A percentile compares a stretch with the other conserved stretches of the same genome.
phyloP scores from a whole-genome alignment of 2,797 vertebrate genomes.

The Xerus rutilus region DNA sequence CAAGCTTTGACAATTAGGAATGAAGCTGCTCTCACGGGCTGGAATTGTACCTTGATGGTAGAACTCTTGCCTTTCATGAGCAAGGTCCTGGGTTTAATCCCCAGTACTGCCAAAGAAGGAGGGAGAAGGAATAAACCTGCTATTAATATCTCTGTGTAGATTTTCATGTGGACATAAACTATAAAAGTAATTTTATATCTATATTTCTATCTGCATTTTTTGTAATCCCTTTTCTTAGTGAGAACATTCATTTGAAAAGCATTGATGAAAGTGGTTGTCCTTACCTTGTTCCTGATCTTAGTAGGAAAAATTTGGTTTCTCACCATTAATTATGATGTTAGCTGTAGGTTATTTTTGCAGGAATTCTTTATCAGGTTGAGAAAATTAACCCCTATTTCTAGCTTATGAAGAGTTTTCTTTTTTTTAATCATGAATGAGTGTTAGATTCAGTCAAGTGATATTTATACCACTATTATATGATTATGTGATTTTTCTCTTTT shows the following conservation, averaged over 20 bases:
- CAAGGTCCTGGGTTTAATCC: too few species aligned
- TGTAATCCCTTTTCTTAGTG: neutral
- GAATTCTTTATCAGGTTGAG: too few species aligned
- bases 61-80: too few species aligned
- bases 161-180: neutral
- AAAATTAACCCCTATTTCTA: too few species aligned
- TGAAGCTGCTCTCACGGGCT: too few species aligned
- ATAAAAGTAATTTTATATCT: too few species aligned
- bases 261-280: neutral
- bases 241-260: neutral
- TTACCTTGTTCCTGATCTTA: too few species aligned
- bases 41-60: too few species aligned
- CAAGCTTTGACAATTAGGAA: neutral
- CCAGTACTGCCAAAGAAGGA: too few species aligned
- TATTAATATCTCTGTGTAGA: neutral
- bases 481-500: neutral
- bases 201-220: neutral
- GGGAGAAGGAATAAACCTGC: neutral
- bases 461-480: neutral
- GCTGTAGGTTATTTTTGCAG: neutral
- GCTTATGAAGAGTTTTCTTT: too few species aligned
- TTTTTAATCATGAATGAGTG: neutral
- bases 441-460: neutral
- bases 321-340: neutral
- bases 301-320: neutral